Evolutionary conservation across 2,113 vertebrate species (phyloP), one percentile per base, ranked within the genome.

Genomic region (Pedetes capensis): DNA sequence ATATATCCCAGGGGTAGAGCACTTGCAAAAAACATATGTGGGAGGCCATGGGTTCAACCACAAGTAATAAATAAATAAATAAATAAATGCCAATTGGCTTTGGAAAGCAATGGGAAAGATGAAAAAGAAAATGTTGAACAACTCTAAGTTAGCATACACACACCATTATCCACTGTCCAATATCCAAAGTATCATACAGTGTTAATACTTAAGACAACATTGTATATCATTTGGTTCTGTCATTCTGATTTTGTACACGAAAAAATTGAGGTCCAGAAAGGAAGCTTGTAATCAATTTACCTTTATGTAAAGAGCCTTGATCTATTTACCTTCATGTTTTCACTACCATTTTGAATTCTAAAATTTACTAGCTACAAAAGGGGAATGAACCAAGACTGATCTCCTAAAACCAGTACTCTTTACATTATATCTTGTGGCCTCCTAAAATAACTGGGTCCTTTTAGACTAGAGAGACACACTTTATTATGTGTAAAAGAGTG

Each of bases 61-160:
- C n/a, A n/a, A n/a, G n/a, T n/a, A n/a, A n/a, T n/a, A n/a, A n/a
- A n/a, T 57, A 64, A 88, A 68, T 79, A 57, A 80, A 95, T 53
- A 79, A 87, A 49, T 42, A 18, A 61, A 12, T 90, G 44, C n/a
- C 20, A 59, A 71, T 27, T 44, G 14, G 39, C 69, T 82, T 64
- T 72, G 68, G 51, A 92, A 92, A 86, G 66, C 68, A 96, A 69
- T 92, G 7, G 4, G 39, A 8, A 71, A 89, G 47, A 87, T 34
- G 8, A 79, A 55, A 92, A 93, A 51, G 18, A 78, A 27, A 88
- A 53, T n/a, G 18, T 7, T 27, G 16, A 64, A 47, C n/a, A 37
- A 69, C 84, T 75, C 44, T 27, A 86, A 27, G 49, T 55, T 49
- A 68, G 12, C 2, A 37, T 18, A 71, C 8, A 63, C 3, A 25